Base-by-base conservation (phyloP, 2,888 invertebrate genomes). In the Lasioglossum leucozonium region DNA sequence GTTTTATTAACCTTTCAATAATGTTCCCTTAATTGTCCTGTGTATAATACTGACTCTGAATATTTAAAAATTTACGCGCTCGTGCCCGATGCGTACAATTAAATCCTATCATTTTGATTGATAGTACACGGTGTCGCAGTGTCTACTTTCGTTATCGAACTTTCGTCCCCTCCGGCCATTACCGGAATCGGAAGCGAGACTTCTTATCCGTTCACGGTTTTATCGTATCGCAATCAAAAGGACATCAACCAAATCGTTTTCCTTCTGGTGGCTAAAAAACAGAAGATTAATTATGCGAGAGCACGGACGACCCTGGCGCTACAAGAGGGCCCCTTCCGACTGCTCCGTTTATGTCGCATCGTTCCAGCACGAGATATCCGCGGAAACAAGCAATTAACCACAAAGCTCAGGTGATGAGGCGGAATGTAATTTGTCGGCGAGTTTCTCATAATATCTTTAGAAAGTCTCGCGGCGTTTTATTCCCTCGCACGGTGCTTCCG, bases 361-460 rank as follows among this genome's bases (percentile, higher is more conserved):
- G 42, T 65, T 51, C 72, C 75, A 6, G n/a, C 30, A n/a, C 42
- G 72, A 76, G 75, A 79, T 75, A 74, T 69, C 47, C 37, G 67
- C 44, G 79, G 62, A 65, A 79, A 79, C 75, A 55, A 67, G 80
- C 76, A 81, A 83, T 83, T 83, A 82, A 65, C 69, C 65, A 65
- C 40, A 72, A 62, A 72, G 58, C 44, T 30, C 47, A 67, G 62
- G 62, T 34, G 76, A 80, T 42, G 44, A 30, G 67, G 8, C 37
- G 51, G 44, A 69, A 73, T 69, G 65, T 81, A 81, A 81, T 80
- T 83, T 67, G 47, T 37, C n/a, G 55, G 16, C 58, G 71, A 83
- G 30, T 83, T 82, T 73, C 76, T 73, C 76, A 37, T 72, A 82
- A 82, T 79, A 40, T 72, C 62, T 51, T 75, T 16, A 40, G 62